Percentiles rank a stretch among this genome's conserved stretches.
These are phyloP conservation scores for Anoplophora glabripennis DNA, from an alignment of 1,140 invertebrate species.

Conservation along the genomic window DNA sequence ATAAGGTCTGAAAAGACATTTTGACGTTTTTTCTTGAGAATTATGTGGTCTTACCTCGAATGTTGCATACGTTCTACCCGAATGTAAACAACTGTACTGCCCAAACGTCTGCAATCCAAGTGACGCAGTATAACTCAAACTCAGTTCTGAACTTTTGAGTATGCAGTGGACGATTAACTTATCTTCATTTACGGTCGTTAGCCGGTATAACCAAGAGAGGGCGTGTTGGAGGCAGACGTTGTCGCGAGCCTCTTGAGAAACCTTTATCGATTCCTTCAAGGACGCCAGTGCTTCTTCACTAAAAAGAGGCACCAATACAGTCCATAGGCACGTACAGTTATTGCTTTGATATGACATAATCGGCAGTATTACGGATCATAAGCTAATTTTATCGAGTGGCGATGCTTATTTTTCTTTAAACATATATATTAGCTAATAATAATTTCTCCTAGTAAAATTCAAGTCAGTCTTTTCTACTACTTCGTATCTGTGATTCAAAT, in stretches of 20 bases:
- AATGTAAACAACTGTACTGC: conserved; percentile 46
- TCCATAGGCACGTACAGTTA: background rate
- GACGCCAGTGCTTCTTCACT: conserved; percentile 75
- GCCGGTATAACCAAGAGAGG: conserved; percentile 74
- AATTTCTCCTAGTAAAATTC: no score
- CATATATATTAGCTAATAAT: no score
- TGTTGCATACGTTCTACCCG: conserved; percentile 47
- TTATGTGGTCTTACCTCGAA: conserved; percentile 52
- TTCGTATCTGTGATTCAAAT: background rate
- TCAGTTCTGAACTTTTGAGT: conserved; percentile 59
- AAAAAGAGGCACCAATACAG: conserved; percentile 21
- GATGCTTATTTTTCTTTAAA: no score
- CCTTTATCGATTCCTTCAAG: conserved; percentile 78
- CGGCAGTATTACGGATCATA: no score
- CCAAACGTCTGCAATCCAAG: conserved; percentile 62
- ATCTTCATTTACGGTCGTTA: conserved; percentile 50
- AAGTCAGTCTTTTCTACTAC: no score
- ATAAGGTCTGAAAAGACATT: conserved; percentile 65
- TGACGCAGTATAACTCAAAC: conserved; percentile 61
- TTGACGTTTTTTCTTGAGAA: no score
- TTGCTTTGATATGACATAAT: no score
- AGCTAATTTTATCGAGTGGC: no score
- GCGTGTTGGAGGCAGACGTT: conserved; percentile 81
- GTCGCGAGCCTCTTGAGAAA: conserved; percentile 85
- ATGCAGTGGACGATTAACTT: conserved; percentile 59